Percentiles rank a stretch among this genome's conserved stretches.
Conservation (phyloP, 2,888 invertebrate species). For the Parasteatoda lunata region DNA sequence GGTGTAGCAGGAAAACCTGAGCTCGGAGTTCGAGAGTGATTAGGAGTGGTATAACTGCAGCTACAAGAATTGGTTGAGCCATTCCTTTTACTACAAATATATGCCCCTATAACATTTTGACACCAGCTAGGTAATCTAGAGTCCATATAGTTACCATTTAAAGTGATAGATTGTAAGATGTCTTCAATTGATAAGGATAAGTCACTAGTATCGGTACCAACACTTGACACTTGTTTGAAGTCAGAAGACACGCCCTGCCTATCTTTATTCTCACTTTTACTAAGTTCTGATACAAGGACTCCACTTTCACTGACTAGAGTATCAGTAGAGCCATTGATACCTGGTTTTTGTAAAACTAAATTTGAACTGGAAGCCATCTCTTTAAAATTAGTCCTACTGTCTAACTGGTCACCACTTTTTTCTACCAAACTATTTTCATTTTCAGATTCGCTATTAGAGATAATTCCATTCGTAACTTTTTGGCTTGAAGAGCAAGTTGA, state of each 20-base stretch:
- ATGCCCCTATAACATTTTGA: slow-evolving; percentile 38
- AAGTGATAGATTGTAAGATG: slow-evolving; percentile 18
- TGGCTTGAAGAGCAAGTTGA: neutral
- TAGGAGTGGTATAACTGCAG: slow-evolving; percentile 57
- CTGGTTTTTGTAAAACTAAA: slow-evolving; percentile 47
- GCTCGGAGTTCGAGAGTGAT: slow-evolving; percentile 78
- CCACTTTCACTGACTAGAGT: slow-evolving; percentile 75
- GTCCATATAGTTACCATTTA: slow-evolving; percentile 10
- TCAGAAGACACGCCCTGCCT: neutral
- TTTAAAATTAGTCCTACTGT: neutral
- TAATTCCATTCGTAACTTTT: neutral
- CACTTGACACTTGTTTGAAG: slow-evolving; percentile 67
- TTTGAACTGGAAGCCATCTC: neutral
- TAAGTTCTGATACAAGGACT: slow-evolving; percentile 23
- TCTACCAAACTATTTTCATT: neutral
- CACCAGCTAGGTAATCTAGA: slow-evolving; percentile 32
- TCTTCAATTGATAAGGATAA: slow-evolving; percentile 13
- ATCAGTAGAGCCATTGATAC: slow-evolving; percentile 78
- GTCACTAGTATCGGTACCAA: slow-evolving; percentile 74
- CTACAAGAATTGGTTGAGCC: slow-evolving; percentile 49
- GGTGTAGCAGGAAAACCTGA: slow-evolving; percentile 79
- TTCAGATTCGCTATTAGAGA: neutral
- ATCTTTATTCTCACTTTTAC: slow-evolving; percentile 9
- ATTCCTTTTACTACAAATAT: slow-evolving; percentile 33
- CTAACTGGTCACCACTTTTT: slow-evolving; percentile 26